A percentile compares a stretch with the other conserved stretches of the same genome.
These are phyloP conservation scores for Megaceryle maxima DNA, from an alignment of 2,113 vertebrate species.

Conservation along the genomic window DNA sequence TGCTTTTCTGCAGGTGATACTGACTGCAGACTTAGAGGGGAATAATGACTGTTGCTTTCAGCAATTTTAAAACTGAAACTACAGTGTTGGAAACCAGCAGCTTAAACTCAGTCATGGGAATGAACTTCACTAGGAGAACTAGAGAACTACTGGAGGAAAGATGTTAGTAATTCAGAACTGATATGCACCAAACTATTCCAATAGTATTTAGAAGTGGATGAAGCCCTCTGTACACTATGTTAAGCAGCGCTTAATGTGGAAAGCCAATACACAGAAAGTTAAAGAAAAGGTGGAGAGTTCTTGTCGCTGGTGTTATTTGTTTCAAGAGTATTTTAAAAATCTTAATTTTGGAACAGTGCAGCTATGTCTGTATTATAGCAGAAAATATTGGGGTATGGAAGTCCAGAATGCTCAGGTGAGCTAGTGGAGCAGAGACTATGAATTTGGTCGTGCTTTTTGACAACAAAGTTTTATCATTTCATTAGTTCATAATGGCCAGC, in stretches of 20 bases:
- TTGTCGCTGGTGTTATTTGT: background rate
- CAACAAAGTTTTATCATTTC: background rate
- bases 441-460: background rate
- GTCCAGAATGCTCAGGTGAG: background rate
- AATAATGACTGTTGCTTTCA: background rate
- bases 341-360: background rate
- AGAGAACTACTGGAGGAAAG: background rate
- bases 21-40: background rate
- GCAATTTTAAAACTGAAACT: background rate
- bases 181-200: background rate
- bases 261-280: background rate
- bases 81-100: background rate
- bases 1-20: background rate
- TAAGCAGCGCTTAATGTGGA: background rate
- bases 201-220: background rate
- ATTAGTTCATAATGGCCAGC: background rate
- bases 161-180: background rate
- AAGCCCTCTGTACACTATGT: background rate
- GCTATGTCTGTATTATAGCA: background rate
- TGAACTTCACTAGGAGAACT: background rate
- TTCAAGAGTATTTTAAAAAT: background rate
- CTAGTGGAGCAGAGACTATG: background rate
- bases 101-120: background rate
- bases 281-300: background rate
- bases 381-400: background rate